Base-by-base conservation (phyloP, 1,140 invertebrate species). In the Cydia amplana region DNA sequence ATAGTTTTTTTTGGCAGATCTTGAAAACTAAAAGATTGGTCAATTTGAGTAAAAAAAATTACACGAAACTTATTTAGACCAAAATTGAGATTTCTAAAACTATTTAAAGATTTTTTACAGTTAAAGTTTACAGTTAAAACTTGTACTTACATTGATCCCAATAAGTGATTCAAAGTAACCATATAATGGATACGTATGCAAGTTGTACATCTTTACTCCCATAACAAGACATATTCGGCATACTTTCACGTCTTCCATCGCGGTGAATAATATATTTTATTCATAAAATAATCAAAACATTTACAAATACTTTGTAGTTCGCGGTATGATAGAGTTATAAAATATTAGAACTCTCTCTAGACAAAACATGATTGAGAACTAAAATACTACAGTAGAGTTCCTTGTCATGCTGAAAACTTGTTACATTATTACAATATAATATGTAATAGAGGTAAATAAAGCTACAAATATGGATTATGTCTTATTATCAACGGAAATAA, bases 321-420 rank as follows among this genome's bases (percentile, higher is more conserved):
- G 83, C 87, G 85, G 84, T 74, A 14, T n/a, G 79, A 84, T 88
- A 89, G 86, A 89, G 83, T 83, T 88, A 89, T 80, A 86, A 89
- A 88, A 86, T 85, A 77, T 82, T 89, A 89, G 87, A 89, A 83
- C 80, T 88, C 79, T 84, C 67, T 75, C 63, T 10, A 73, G 74
- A 10, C 18, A n/a, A n/a, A 74, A 51, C 65, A 72, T 72, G 70
- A 49, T 46, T 51, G 36, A 49, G 74, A 40, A 55, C 40, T 16
- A 36, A 23, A 40, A 64, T 60, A 70, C 12, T 63, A 74, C 16
- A 10, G 25, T 60, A 74, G 18, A 64, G 32, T 16, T 55, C 32
- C 10, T 32, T 20, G 14, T 43, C 0, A 43, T 18, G 18, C 4
- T 18, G 23, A 20, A 49, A 49, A 49, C 16, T 16, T n/a, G 25